Conservation (phyloP, 53 echinoderm and acorn worm species). For the Antedon mediterranea region DNA sequence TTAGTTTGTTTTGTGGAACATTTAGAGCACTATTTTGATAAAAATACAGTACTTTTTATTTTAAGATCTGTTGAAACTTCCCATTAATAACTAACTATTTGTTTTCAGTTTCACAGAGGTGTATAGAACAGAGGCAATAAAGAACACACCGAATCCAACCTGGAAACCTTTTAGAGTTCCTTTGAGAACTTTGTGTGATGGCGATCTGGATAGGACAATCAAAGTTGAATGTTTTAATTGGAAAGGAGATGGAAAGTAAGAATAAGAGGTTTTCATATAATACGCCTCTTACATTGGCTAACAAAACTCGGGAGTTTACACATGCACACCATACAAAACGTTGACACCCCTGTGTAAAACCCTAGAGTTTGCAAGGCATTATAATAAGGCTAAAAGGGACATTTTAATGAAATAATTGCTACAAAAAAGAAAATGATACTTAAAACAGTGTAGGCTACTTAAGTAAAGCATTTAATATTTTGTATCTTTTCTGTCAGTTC, state of each 20-base stretch:
- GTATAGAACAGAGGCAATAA: constrained; percentile 92
- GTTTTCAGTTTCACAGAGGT: constrained; percentile 59
- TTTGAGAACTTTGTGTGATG: constrained; percentile 73
- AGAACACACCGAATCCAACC: constrained; percentile 81
- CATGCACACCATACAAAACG: background rate
- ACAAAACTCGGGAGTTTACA: background rate
- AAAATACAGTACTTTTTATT: too few relatives aligned
- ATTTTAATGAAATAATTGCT: too few relatives aligned
- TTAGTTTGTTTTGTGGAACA: too few relatives aligned
- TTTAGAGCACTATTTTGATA: too few relatives aligned
- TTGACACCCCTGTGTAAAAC: too few relatives aligned
- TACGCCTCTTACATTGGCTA: background rate
- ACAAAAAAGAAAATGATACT: too few relatives aligned
- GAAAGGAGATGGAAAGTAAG: constrained; percentile 83
- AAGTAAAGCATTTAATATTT: too few relatives aligned
- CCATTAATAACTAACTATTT: background rate
- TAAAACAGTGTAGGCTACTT: too few relatives aligned
- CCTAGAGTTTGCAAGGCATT: too few relatives aligned
- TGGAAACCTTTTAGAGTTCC: constrained; percentile 65
- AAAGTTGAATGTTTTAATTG: constrained; percentile 95
- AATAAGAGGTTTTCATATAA: background rate
- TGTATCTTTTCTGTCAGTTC: too few relatives aligned
- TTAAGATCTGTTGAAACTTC: background rate
- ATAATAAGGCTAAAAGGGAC: too few relatives aligned
- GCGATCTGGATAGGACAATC: constrained; percentile 73